These are phyloP conservation scores for Mimas tiliae DNA, from an alignment of 2,888 invertebrate genomes.

Conservation along the genomic window DNA sequence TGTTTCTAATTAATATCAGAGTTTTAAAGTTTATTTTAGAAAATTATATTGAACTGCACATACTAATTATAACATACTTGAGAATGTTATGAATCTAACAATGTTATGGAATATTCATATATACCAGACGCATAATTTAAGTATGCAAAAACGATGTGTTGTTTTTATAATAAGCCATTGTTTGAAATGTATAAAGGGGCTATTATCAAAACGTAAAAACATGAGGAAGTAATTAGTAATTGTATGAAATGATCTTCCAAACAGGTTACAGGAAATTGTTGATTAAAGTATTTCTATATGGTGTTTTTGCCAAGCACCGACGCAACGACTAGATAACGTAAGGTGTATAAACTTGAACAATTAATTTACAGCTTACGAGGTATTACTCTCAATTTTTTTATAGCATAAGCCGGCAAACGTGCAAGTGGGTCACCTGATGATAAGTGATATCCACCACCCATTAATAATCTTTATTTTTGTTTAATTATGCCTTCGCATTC, in stretches of 20 bases:
- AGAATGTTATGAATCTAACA: not conserved
- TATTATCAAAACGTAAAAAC: slow-evolving; percentile 50
- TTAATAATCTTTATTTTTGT: too few species aligned
- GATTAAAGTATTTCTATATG: not conserved
- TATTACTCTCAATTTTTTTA: not conserved
- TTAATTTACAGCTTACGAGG: not conserved
- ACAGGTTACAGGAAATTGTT: slow-evolving; percentile 2
- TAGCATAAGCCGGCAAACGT: too few species aligned
- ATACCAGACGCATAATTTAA: slow-evolving; percentile 33
- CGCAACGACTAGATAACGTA: not conserved
- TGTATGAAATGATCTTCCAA: slow-evolving; percentile 31
- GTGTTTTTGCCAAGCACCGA: not conserved
- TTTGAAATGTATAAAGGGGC: slow-evolving; percentile 46
- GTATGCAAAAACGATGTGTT: slow-evolving; percentile 35
- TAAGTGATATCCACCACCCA: too few species aligned
- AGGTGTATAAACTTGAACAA: not conserved
- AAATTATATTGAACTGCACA: not conserved
- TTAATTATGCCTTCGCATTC: too few species aligned
- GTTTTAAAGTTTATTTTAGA: too few species aligned
- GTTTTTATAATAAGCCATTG: slow-evolving; percentile 64
- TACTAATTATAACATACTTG: slow-evolving; percentile 5
- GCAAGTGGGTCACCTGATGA: too few species aligned
- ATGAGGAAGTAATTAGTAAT: slow-evolving; percentile 54
- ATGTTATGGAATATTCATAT: slow-evolving; percentile 28
- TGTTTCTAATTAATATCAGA: too few species aligned